A percentile compares a stretch with the other conserved stretches of the same genome.
phyloP scores from a whole-genome alignment of 2,797 vertebrate species.

The Cynopterus sphinx region DNA sequence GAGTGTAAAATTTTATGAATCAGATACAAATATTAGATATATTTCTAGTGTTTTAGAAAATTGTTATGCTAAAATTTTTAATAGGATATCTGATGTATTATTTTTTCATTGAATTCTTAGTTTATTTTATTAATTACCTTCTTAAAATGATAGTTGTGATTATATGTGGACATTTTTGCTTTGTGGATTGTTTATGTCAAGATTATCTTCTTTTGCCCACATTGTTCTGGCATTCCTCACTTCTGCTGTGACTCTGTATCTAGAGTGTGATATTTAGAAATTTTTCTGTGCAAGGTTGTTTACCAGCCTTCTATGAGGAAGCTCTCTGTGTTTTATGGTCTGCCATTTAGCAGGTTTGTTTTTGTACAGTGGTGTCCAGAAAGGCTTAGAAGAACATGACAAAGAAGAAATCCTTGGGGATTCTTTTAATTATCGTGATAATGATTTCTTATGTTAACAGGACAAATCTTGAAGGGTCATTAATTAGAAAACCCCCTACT shows the following conservation, averaged over 20 bases:
- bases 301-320: background rate
- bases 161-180: conserved; percentile 9
- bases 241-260: background rate
- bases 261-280: background rate
- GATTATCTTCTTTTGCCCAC: conserved; percentile 9
- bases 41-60: conserved; percentile 37
- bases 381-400: background rate
- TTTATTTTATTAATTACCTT: conserved; percentile 48
- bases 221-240: background rate
- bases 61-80: conserved; percentile 36
- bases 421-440: background rate
- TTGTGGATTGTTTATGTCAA: conserved; percentile 4
- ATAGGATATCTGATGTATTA: conserved; percentile 2
- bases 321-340: background rate
- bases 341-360: background rate
- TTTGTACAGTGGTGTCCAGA: background rate
- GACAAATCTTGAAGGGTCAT: background rate
- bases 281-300: background rate
- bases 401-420: background rate
- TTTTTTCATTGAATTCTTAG: conserved; percentile 40
- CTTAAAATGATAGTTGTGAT: conserved; percentile 31
- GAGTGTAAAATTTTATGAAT: background rate
- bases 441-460: background rate
- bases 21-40: background rate
- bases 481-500: background rate